A percentile compares a stretch with the other conserved stretches of the same genome.
These are phyloP conservation scores for Eretmocerus hayati DNA, from an alignment of 2,888 invertebrate species.

Conservation along the genomic window DNA sequence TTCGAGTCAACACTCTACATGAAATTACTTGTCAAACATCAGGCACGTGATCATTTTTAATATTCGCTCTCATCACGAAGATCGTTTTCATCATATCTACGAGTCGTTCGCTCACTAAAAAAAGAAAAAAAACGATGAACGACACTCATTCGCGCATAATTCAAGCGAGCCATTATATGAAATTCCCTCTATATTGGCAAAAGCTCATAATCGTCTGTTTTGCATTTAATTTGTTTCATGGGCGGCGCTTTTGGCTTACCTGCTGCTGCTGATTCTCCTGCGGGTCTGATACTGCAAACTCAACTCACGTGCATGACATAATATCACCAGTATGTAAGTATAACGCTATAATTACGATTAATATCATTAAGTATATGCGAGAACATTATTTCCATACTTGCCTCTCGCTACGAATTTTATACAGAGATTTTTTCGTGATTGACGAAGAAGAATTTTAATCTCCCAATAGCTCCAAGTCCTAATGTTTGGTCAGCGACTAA, in stretches of 20 bases:
- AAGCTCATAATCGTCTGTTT: slow-evolving; percentile 18
- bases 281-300: not conserved
- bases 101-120: too few relatives aligned
- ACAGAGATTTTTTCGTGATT: too few relatives aligned
- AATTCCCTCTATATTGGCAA: not conserved
- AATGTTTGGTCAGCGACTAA: too few relatives aligned
- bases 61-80: too few relatives aligned
- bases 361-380: too few relatives aligned
- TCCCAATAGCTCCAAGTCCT: too few relatives aligned
- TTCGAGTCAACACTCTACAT: not conserved
- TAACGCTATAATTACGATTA: slow-evolving; percentile 13
- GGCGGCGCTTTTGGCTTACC: slow-evolving; percentile 14
- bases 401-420: too few relatives aligned
- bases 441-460: too few relatives aligned
- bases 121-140: slow-evolving; percentile 1
- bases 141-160: slow-evolving; percentile 6
- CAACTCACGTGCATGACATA: not conserved
- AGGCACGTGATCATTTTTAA: not conserved
- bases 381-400: too few relatives aligned
- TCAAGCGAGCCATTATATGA: not conserved
- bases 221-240: slow-evolving; percentile 37
- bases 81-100: too few relatives aligned
- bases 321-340: slow-evolving; percentile 35
- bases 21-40: not conserved
- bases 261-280: slow-evolving; percentile 13